Conservation (phyloP, 2,113 vertebrate species). For the Nothobranchius furzeri region DNA sequence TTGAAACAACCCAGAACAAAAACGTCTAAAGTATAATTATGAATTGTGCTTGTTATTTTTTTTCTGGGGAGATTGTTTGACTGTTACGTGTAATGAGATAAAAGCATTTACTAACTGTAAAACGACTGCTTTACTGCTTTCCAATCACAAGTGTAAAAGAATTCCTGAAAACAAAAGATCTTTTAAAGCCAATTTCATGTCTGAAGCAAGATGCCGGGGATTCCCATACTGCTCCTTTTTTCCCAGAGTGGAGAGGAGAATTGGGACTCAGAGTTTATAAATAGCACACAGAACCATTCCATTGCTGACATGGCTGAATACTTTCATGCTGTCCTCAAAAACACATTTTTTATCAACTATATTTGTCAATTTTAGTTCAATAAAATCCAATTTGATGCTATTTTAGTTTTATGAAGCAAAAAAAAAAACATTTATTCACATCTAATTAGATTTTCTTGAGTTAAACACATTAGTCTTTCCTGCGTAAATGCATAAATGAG, state of each 20-base stretch:
- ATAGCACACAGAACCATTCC: constrained; percentile 51
- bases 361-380: background rate
- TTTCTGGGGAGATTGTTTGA: background rate
- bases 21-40: too few species aligned
- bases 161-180: constrained; percentile 17
- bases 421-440: background rate
- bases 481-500: constrained; percentile 11
- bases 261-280: constrained; percentile 39
- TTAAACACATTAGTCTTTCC: constrained; percentile 30
- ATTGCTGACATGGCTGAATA: constrained; percentile 46
- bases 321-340: constrained; percentile 31
- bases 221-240: constrained; percentile 27
- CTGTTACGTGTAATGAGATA: background rate
- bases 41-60: too few species aligned
- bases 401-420: constrained; percentile 3
- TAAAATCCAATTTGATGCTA: constrained; percentile 1
- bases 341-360: background rate
- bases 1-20: too few species aligned
- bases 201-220: constrained; percentile 23
- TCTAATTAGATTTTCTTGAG: background rate
- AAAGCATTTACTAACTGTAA: background rate
- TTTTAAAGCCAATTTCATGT: constrained; percentile 11
- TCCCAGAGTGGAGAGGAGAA: constrained; percentile 20
- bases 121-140: background rate
- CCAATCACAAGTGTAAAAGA: constrained; percentile 1